phyloP scores from a whole-genome alignment of 2,797 vertebrate species.

The Labroides dimidiatus region DNA sequence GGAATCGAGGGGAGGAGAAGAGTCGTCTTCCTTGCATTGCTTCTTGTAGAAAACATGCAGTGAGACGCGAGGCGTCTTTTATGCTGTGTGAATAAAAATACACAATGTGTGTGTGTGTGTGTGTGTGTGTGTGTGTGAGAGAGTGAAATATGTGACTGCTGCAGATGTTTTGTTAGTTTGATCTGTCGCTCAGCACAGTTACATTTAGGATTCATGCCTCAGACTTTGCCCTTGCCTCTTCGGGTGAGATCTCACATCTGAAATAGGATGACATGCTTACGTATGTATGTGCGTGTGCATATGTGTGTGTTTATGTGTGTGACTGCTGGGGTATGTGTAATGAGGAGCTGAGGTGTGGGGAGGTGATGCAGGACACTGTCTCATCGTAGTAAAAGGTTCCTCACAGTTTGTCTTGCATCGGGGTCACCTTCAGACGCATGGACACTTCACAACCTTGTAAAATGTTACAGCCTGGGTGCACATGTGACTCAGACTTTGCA shows the following conservation, averaged over 20 bases:
- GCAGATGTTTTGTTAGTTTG: constrained; percentile 5
- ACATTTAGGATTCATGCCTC: constrained; percentile 44
- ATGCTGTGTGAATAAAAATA: constrained; percentile 37
- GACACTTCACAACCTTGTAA: constrained; percentile 64
- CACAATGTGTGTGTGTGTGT: constrained; percentile 10
- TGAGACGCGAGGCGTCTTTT: constrained; percentile 17
- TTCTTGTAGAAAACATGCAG: constrained; percentile 24
- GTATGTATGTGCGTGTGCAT: background rate
- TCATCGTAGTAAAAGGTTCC: constrained; percentile 74
- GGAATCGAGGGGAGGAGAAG: constrained; percentile 58
- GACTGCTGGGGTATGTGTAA: constrained; percentile 13
- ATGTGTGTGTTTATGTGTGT: constrained; percentile 1
- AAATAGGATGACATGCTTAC: constrained; percentile 17
- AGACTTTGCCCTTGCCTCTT: constrained; percentile 30
- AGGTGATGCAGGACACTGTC: constrained; percentile 65
- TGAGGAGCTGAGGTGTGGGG: constrained; percentile 38
- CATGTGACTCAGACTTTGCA: constrained; percentile 24
- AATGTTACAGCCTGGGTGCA: constrained; percentile 48
- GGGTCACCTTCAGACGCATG: constrained; percentile 72
- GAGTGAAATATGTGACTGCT: constrained; percentile 24
- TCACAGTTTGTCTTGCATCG: constrained; percentile 27
- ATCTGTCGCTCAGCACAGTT: constrained; percentile 3
- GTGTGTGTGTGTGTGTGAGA: background rate
- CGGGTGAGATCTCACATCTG: constrained; percentile 16
- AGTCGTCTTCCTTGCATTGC: constrained; percentile 53